A percentile compares a stretch with the other conserved stretches of the same genome.
Evolutionary conservation across 2,888 invertebrate species (phyloP).

Genomic region (Liposcelis brunnea): DNA sequence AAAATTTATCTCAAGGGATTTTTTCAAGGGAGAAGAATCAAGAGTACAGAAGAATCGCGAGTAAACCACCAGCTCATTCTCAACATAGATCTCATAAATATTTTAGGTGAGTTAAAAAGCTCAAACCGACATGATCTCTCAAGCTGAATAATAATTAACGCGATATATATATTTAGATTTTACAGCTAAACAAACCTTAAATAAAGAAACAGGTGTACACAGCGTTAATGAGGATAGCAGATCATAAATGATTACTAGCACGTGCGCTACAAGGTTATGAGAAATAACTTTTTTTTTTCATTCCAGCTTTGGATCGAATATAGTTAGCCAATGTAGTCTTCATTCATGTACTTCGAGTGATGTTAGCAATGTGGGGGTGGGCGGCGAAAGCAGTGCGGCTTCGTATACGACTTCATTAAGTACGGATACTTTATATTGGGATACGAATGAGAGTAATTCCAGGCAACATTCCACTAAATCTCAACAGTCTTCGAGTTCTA

Average conservation of each 20-base stretch:
- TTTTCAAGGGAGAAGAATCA: slow-evolving; percentile 23
- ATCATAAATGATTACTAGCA: no score
- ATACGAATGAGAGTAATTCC: slow-evolving; percentile 29
- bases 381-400: slow-evolving; percentile 46
- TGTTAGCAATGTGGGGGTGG: no score
- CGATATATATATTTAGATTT: no score
- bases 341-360: slow-evolving; percentile 64
- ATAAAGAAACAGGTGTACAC: no score
- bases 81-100: neutral
- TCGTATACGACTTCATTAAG: slow-evolving; percentile 74
- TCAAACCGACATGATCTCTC: no score
- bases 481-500: no score
- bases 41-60: slow-evolving; percentile 19
- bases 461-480: slow-evolving; percentile 24
- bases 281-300: no score
- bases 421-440: slow-evolving; percentile 76
- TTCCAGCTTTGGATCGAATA: slow-evolving; percentile 17
- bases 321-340: slow-evolving; percentile 62
- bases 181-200: no score
- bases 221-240: slow-evolving; percentile 15
- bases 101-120: slow-evolving; percentile 4
- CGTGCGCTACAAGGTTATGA: no score
- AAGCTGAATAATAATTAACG: no score
- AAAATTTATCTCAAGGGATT: slow-evolving; percentile 24
- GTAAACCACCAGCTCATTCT: neutral